Evolutionary conservation across 1,140 invertebrate species (phyloP), one percentile per base, ranked within the genome.

Genomic region (Philaenus spumarius): DNA sequence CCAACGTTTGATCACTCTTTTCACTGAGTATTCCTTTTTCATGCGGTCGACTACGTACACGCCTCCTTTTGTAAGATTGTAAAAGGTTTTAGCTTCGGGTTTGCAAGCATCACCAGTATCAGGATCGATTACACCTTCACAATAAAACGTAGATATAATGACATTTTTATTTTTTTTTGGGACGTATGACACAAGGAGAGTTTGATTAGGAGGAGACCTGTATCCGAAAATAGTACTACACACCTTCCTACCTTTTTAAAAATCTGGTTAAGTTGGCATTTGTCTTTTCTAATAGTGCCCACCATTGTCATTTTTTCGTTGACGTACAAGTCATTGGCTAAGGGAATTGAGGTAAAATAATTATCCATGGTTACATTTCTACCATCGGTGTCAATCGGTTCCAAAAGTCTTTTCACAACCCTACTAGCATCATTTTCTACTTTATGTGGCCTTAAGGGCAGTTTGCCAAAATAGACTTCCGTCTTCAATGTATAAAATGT

Each of bases 31-130:
- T 30, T 52, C 63, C 0, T n/a, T n/a, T n/a, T n/a, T n/a, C n/a
- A n/a, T n/a, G n/a, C n/a, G n/a, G n/a, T n/a, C n/a, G n/a, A n/a
- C 63, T 57, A 59, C 67, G 67, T 75, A 73, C 0, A 75, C 71
- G 35, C 67, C 69, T 51, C 69, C 69, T 69, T 77, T 77, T 14
- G 72, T 75, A 17, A 54, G 63, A 56, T 75, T 69, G 43, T 75
- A 73, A 54, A 64, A 62, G 17, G 61, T 63, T 23, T 66, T 65
- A 22, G 66, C 53, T 24, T 62, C 46, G 15, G 61, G 59, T 64
- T 9, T n/a, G n/a, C 11, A 7, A 19, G 39, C 23, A 26, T 48
- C 46, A 4, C 23, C 46, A 48, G 17, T 22, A 22, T 24, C 23
- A 20, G 15, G 17, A 48, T 48, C 46, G 15, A 48, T 48, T 24